Conservation (phyloP, 2,888 invertebrate species). For the Brachylomia viminalis region DNA sequence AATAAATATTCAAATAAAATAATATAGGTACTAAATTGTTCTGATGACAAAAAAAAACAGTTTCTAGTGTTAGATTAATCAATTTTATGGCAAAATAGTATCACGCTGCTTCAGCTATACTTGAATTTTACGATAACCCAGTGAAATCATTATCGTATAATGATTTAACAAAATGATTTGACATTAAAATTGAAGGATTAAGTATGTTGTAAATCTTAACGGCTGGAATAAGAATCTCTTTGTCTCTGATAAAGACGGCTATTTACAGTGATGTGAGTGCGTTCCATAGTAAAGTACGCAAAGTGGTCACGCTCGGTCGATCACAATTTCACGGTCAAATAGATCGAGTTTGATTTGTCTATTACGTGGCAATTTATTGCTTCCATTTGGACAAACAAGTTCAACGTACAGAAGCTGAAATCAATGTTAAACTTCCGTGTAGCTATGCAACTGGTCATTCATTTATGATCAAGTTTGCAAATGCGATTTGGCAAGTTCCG, state of each 20-base stretch:
- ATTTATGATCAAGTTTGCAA: slow-evolving; percentile 9
- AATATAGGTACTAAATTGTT: slow-evolving; percentile 19
- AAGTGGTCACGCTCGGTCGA: slow-evolving; percentile 82
- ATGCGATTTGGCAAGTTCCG: background rate
- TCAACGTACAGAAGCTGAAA: slow-evolving; percentile 77
- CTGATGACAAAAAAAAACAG: background rate
- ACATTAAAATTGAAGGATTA: slow-evolving; percentile 1
- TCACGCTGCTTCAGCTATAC: background rate
- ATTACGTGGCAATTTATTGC: slow-evolving; percentile 80
- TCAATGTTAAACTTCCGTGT: slow-evolving; percentile 40
- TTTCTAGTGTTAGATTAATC: slow-evolving; percentile 16
- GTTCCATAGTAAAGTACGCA: slow-evolving; percentile 77
- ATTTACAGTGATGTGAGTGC: slow-evolving; percentile 69
- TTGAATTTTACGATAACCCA: slow-evolving; percentile 1
- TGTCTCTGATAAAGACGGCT: slow-evolving; percentile 49
- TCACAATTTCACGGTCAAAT: slow-evolving; percentile 88
- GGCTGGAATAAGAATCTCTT: slow-evolving; percentile 12
- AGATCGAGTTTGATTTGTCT: slow-evolving; percentile 84
- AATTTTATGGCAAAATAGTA: background rate
- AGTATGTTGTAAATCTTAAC: slow-evolving; percentile 3
- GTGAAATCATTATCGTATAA: background rate
- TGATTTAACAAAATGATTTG: slow-evolving; percentile 10
- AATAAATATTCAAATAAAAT: slow-evolving; percentile 4
- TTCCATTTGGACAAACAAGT: slow-evolving; percentile 78
- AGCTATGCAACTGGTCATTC: slow-evolving; percentile 36